Conservation (phyloP, 2,113 vertebrate genomes). For the Notothenia coriiceps region DNA sequence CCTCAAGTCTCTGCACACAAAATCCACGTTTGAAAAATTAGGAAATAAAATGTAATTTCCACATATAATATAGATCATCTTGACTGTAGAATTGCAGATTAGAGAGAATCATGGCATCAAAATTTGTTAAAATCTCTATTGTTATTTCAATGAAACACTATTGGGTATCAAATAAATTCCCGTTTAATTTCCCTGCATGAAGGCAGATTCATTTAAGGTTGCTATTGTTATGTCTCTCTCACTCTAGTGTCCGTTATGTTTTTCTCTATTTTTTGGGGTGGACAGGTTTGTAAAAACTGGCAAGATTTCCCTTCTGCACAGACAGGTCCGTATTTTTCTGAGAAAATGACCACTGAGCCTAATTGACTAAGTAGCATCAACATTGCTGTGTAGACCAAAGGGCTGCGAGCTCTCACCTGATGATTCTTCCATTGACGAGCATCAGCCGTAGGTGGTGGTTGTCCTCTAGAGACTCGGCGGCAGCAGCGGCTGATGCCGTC, state of each 20-base stretch:
- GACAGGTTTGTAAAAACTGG: not conserved
- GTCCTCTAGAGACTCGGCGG: slow-evolving; percentile 89
- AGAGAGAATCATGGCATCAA: not conserved
- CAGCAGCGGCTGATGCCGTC: slow-evolving; percentile 91
- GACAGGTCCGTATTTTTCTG: not conserved
- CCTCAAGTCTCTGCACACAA: slow-evolving; percentile 69
- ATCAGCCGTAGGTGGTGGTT: slow-evolving; percentile 91
- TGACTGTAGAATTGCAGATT: not conserved
- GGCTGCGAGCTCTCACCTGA: slow-evolving; percentile 84
- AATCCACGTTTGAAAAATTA: not conserved
- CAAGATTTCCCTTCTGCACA: not conserved
- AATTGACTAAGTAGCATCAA: not conserved
- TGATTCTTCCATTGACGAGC: slow-evolving; percentile 95
- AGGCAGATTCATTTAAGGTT: too few relatives aligned
- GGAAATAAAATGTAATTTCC: not conserved
- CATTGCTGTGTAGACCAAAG: not conserved
- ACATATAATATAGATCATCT: not conserved
- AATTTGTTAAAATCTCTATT: too few relatives aligned
- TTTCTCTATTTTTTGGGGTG: not conserved
- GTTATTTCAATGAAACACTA: not conserved
- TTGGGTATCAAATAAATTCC: not conserved
- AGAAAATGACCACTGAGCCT: not conserved
- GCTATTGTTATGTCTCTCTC: not conserved
- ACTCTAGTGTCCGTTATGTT: not conserved
- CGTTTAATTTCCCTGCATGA: not conserved